phyloP scores from a whole-genome alignment of 2,888 invertebrate species.

The Pollenia griseotomentosa region DNA sequence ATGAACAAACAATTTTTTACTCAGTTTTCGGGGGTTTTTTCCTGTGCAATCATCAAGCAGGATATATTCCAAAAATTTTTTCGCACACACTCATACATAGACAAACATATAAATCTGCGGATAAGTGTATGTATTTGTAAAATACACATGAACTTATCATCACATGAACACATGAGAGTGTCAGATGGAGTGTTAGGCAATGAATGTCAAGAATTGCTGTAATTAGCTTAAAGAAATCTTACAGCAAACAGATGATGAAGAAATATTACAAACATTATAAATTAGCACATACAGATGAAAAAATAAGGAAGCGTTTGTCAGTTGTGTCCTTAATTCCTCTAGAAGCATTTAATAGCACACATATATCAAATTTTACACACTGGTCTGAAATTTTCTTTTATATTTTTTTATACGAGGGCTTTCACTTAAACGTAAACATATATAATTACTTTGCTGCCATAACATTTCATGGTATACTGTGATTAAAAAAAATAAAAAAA shows the following conservation, averaged over 20 bases:
- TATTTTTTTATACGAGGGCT: not conserved
- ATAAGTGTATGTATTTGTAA: not conserved
- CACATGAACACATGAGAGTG: not conserved
- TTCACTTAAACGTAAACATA: too few species aligned
- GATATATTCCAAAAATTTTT: constrained; percentile 1
- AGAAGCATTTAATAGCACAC: not conserved
- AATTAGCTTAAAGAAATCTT: constrained; percentile 33
- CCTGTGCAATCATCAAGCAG: constrained; percentile 4
- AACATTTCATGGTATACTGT: too few species aligned
- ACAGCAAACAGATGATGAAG: not conserved
- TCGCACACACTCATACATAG: too few species aligned
- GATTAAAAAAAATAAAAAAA: too few species aligned
- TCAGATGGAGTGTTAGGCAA: not conserved
- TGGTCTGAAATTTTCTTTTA: not conserved
- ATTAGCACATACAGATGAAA: constrained; percentile 11
- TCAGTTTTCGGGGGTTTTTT: not conserved
- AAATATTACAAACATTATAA: not conserved
- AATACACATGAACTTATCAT: not conserved
- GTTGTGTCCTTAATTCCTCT: not conserved
- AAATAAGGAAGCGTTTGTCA: constrained; percentile 7
- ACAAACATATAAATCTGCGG: too few species aligned
- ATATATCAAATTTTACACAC: not conserved
- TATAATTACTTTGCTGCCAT: too few species aligned
- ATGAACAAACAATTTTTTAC: constrained; percentile 38
- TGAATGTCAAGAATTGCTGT: constrained; percentile 38